Conservation (phyloP, 2,113 vertebrate species). For the Gallinago undulata region DNA sequence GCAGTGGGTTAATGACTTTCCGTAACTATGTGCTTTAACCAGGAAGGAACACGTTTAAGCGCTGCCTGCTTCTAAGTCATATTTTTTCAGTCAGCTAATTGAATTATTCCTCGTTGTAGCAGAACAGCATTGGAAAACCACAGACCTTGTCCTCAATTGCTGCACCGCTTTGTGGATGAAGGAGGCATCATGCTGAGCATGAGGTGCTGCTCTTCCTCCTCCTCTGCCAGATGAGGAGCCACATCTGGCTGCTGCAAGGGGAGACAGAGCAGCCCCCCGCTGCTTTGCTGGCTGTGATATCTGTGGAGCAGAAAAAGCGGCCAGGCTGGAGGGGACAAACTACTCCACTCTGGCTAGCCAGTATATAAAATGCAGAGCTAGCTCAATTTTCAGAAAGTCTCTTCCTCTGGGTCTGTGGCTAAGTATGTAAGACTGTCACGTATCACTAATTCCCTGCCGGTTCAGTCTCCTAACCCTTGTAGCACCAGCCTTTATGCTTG, state of each 20-base stretch:
- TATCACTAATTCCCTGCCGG: neutral
- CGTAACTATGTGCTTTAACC: neutral
- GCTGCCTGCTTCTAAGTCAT: neutral
- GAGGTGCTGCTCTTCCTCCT: neutral
- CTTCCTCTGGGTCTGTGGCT: neutral
- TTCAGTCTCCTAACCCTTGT: neutral
- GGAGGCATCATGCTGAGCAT: neutral
- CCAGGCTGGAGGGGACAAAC: neutral
- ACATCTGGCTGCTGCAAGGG: neutral
- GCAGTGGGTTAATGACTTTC: neutral
- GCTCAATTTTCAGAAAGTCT: neutral
- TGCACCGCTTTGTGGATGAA: neutral
- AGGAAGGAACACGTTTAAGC: neutral
- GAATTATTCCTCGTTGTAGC: neutral
- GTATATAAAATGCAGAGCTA: neutral
- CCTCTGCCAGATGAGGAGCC: neutral
- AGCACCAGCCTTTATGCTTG: neutral
- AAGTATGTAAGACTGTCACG: neutral
- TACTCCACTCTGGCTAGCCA: neutral
- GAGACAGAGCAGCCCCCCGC: neutral
- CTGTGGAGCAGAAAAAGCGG: neutral
- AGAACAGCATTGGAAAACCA: neutral
- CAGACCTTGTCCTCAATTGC: neutral
- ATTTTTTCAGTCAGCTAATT: neutral
- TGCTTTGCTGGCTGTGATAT: rapidly evolving